Evolutionary conservation across 2,888 invertebrate species (phyloP), one percentile per base, ranked within the genome.

Genomic region (Trachelus troglodyta): DNA sequence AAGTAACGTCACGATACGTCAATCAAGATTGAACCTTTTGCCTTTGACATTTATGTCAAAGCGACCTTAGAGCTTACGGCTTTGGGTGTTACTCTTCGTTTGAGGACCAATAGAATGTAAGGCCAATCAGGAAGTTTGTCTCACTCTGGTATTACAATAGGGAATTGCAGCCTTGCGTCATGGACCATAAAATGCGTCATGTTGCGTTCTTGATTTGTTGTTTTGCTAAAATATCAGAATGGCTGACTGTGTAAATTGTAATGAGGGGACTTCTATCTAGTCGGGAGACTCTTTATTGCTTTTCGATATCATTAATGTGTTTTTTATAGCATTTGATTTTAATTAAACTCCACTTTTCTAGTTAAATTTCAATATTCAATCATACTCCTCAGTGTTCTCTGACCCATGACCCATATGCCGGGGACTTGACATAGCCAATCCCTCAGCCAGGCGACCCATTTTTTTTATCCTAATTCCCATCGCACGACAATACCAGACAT

Each of bases 311-410:
- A 15, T 40, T 40, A 40, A 40, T 40, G 15, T 15, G 6, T 15
- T 6, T 40, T 40, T 40, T 0, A 40, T 40, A 15, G 15, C 15
- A 15, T 40, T 40, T 15, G 15, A 76, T 82, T 86, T 86, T 84
- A 85, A 86, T 87, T 84, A 85, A 85, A 84, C 79, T 79, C 81
- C 79, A 79, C 81, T 80, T 81, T 80, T 79, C 77, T 75, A 74
- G 74, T 76, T 77, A 75, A 75, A 74, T 79, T 77, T 75, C 76
- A 78, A 79, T 83, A 85, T 84, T 83, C 79, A 83, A 84, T 85
- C 81, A 23, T 23, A 23, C 2, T 77, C 79, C 76, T 77, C 77
- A 81, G 80, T 84, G 86, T 86, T 84, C 81, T 77, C 80, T 80
- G 79, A 78, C 79, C 79, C 82, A 79, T 83, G 84, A 86, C 82